Conservation (phyloP, 2,797 vertebrate genomes). For the Brachyrhaphis roseni region DNA sequence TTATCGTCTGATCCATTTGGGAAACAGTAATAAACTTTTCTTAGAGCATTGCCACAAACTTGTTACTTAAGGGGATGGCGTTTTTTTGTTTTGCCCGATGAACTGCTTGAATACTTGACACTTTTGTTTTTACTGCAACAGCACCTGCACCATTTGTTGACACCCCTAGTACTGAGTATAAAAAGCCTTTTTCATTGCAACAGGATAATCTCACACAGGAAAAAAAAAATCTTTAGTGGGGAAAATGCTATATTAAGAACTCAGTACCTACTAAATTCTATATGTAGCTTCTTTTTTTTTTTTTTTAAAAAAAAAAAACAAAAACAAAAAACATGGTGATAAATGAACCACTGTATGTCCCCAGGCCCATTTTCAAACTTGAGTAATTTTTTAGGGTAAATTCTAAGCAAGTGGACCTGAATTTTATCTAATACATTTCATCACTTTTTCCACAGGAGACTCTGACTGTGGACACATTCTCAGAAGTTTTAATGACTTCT, state of each 20-base stretch:
- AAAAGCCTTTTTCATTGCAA: neutral
- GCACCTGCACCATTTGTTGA: neutral
- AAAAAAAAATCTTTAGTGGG: neutral
- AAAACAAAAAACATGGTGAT: neutral
- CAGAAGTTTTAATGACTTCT: neutral
- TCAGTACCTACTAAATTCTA: neutral
- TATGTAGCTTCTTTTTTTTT: neutral
- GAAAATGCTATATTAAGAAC: neutral
- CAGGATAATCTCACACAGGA: neutral
- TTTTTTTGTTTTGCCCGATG: conserved; percentile 65
- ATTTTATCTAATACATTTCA: neutral
- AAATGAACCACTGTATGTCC: neutral
- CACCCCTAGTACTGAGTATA: neutral
- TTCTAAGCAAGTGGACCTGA: neutral
- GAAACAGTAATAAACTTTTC: conserved; percentile 68
- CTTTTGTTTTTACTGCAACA: conserved; percentile 59
- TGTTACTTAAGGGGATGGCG: conserved; percentile 37
- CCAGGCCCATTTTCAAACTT: neutral
- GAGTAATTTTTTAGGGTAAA: neutral
- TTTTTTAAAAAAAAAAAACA: too few relatives aligned
- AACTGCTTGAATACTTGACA: conserved; percentile 64
- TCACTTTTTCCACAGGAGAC: neutral
- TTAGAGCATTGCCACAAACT: conserved; percentile 60
- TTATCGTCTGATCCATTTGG: conserved; percentile 71
- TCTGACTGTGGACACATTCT: neutral